phyloP scores from a whole-genome alignment of 2,888 invertebrate species.

The Ochlodes sylvanus region DNA sequence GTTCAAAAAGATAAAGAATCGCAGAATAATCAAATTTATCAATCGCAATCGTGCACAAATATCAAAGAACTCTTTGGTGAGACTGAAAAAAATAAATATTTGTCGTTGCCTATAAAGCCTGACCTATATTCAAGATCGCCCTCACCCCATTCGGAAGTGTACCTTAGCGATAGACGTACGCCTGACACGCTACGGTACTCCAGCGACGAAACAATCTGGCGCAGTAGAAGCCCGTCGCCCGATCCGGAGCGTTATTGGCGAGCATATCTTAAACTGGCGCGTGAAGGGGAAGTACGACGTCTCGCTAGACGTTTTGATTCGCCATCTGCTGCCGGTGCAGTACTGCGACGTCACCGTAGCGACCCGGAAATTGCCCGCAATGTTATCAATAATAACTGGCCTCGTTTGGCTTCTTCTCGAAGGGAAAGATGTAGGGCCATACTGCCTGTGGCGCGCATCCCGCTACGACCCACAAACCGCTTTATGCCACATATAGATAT shows the following conservation, averaged over 20 bases:
- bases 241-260: slow-evolving; percentile 89
- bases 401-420: slow-evolving; percentile 65
- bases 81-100: slow-evolving; percentile 85
- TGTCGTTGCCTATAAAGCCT: slow-evolving; percentile 79
- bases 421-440: slow-evolving; percentile 66
- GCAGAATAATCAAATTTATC: slow-evolving; percentile 67
- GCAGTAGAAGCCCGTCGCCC: slow-evolving; percentile 90
- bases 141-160: slow-evolving; percentile 82
- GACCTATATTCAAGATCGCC: slow-evolving; percentile 78
- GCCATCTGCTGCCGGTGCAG: slow-evolving; percentile 80
- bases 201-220: slow-evolving; percentile 88
- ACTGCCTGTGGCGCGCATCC: slow-evolving; percentile 87
- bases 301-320: slow-evolving; percentile 92
- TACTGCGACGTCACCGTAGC: slow-evolving; percentile 88
- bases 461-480: slow-evolving; percentile 88
- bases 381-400: slow-evolving; percentile 78
- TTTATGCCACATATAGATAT: slow-evolving; percentile 95
- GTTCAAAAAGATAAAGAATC: slow-evolving; percentile 51
- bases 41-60: slow-evolving; percentile 89
- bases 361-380: slow-evolving; percentile 90
- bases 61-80: slow-evolving; percentile 94
- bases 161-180: slow-evolving; percentile 75
- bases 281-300: slow-evolving; percentile 91
- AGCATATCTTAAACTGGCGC: slow-evolving; percentile 88
- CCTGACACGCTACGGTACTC: slow-evolving; percentile 83